Evolutionary conservation across 2,888 invertebrate genomes (phyloP), one percentile per base, ranked within the genome.

Genomic region (Formica aserva): DNA sequence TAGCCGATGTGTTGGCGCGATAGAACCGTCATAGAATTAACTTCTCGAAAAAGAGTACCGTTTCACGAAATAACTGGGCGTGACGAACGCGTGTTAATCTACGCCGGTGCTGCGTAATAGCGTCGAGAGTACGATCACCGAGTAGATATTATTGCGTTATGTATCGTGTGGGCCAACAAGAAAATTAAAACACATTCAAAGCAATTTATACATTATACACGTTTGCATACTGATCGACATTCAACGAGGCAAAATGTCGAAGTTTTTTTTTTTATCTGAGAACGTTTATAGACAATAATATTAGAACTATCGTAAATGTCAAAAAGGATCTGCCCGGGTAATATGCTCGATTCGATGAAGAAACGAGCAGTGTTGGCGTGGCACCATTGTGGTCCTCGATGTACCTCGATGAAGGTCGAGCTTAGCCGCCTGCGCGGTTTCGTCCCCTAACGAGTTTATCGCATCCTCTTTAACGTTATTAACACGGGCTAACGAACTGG

Each of bases 381-480:
- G 71, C 45, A 22, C 45, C 22, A 45, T 45, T 41, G n/a, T 11
- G 18, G 82, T 15, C 67, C 48, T 63, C 60, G 26, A 35, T 65
- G 57, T 71, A 65, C 62, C 77, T 52, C 80, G 83, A 78, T 22
- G 82, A 82, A 75, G 85, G 84, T 77, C 85, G 65, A 76, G 83
- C 87, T 88, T 86, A 90, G 84, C 78, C 78, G 69, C 80, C 85
- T 45, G 78, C 76, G 81, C 80, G 84, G 80, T 87, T 89, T 88
- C 85, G 84, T 87, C 85, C 85, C 86, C 85, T 90, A 91, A 91
- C 92, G 91, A 93, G 92, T 93, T 93, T 92, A 92, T 92, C 92
- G 90, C 87, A 90, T 92, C 91, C 91, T 92, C 90, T 91, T 91
- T 91, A 92, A 92, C 92, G 91, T 93, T 93, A 93, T 93, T 93